Percentiles rank a stretch among this genome's conserved stretches.
These are phyloP conservation scores for Fukomys damarensis DNA, from an alignment of 2,113 vertebrate species.

Conservation along the genomic window DNA sequence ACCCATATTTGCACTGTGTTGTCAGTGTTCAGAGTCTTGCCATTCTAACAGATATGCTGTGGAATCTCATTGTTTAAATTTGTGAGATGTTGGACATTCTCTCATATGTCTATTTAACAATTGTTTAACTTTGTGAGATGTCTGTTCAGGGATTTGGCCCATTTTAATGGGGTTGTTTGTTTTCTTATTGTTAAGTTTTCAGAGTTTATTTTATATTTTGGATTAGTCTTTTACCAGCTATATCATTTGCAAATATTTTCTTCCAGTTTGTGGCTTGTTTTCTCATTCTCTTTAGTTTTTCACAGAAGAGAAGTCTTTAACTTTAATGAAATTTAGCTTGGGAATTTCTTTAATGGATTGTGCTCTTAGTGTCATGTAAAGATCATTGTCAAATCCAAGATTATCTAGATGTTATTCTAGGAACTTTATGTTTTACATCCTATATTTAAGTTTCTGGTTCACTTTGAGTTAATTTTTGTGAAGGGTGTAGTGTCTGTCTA, in stretches of 20 bases:
- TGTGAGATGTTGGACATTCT: background rate
- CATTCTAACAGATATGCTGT: background rate
- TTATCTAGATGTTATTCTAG: background rate
- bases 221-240: background rate
- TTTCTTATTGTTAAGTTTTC: background rate
- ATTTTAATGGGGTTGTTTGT: background rate
- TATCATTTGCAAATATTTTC: background rate
- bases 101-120: background rate
- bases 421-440: background rate
- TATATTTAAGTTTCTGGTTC: background rate
- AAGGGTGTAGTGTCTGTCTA: background rate
- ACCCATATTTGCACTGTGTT: background rate
- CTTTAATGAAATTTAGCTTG: background rate
- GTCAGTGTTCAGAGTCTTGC: background rate
- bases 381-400: background rate
- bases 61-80: background rate
- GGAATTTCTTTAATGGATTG: background rate
- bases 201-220: background rate
- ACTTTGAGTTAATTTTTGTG: background rate
- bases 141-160: background rate
- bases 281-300: background rate
- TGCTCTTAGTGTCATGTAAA: background rate
- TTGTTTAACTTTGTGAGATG: background rate
- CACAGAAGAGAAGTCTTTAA: background rate
- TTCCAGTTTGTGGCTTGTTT: background rate